A percentile compares a stretch with the other conserved stretches of the same genome.
Evolutionary conservation across 2,113 vertebrate species (phyloP).

Genomic region (Pelvicachromis taeniatus): DNA sequence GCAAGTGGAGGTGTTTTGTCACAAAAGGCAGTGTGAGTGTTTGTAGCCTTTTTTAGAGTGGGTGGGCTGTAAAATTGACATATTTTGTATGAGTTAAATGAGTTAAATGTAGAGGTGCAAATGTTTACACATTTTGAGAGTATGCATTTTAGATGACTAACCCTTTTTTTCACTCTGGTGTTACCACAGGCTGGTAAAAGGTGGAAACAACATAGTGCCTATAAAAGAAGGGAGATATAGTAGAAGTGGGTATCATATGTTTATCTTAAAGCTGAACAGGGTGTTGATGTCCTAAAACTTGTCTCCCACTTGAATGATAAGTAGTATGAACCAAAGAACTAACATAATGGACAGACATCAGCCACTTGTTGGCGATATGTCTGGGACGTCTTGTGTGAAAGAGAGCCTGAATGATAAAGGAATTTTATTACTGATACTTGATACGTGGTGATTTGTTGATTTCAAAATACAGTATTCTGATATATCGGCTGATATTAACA

Average conservation of each 20-base stretch:
- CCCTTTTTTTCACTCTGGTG: background rate
- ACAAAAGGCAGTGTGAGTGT: background rate
- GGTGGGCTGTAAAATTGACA: background rate
- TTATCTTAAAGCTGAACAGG: background rate
- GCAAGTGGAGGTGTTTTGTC: conserved; percentile 12
- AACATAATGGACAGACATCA: background rate
- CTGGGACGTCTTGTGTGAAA: background rate
- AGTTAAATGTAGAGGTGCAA: background rate
- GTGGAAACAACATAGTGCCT: background rate
- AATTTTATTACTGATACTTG: background rate
- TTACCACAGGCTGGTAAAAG: background rate
- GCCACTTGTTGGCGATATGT: background rate
- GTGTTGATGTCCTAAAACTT: background rate
- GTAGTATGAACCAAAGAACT: background rate
- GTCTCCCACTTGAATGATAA: background rate
- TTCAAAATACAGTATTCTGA: background rate
- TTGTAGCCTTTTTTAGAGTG: background rate
- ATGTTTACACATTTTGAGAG: background rate
- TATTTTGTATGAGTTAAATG: background rate
- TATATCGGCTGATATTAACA: background rate
- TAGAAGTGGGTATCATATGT: background rate
- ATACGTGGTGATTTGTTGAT: background rate
- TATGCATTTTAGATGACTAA: background rate
- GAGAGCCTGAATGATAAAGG: background rate
- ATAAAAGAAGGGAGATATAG: background rate